These are phyloP conservation scores for Ametastegia equiseti DNA, from an alignment of 2,888 invertebrate genomes.

Conservation along the genomic window DNA sequence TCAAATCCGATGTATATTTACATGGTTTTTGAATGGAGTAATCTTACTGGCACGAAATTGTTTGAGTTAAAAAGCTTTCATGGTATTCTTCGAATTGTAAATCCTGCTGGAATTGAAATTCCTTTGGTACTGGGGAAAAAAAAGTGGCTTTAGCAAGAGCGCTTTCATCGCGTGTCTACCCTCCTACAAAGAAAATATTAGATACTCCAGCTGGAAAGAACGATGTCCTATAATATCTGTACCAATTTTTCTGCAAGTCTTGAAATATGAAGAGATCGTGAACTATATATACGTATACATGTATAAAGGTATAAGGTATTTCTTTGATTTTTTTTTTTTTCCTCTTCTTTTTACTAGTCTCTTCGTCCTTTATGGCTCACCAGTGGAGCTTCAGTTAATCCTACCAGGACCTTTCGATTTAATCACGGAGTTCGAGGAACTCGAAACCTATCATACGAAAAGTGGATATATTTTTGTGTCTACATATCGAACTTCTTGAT, in stretches of 20 bases:
- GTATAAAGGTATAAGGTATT: neutral
- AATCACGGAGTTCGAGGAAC: neutral
- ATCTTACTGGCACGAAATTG: neutral
- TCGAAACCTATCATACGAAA: neutral
- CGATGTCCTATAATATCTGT: slow-evolving; percentile 5
- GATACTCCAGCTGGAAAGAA: slow-evolving; percentile 18
- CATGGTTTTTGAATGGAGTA: slow-evolving; percentile 4
- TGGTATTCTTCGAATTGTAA: slow-evolving; percentile 26
- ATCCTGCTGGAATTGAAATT: slow-evolving; percentile 35
- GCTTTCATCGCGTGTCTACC: slow-evolving; percentile 9
- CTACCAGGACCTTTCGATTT: neutral
- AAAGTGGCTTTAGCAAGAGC: slow-evolving; percentile 17
- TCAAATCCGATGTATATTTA: neutral
- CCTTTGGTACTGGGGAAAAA: slow-evolving; percentile 1
- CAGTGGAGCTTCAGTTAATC: neutral
- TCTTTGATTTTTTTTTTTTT: neutral
- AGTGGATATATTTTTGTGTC: neutral
- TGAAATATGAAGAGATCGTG: slow-evolving; percentile 9
- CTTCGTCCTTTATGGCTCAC: neutral
- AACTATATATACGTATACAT: neutral
- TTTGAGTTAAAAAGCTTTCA: slow-evolving; percentile 13
- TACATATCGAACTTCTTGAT: no score
- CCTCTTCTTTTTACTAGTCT: neutral
- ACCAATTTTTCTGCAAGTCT: slow-evolving; percentile 23
- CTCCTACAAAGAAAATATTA: slow-evolving; percentile 20